Evolutionary conservation across 1,140 invertebrate genomes (phyloP).

Genomic region (Drosophila athabasca): DNA sequence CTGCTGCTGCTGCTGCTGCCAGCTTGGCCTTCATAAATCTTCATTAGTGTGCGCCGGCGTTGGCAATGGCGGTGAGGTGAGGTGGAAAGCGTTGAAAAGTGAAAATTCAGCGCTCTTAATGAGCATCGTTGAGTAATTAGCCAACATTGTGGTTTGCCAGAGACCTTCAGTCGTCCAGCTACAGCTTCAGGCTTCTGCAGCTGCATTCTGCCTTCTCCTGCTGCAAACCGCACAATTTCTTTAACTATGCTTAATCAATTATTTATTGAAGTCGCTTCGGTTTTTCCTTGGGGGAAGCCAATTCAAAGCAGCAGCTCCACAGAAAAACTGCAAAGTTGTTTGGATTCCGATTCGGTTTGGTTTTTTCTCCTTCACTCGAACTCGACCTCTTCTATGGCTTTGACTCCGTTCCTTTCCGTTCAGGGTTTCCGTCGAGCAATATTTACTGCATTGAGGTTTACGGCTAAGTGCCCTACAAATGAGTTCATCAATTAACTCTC

Average conservation of each 20-base stretch:
- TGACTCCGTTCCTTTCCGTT: too few relatives aligned
- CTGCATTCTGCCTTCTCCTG: conserved; percentile 4
- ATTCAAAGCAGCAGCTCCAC: conserved; percentile 26
- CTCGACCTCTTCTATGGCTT: conserved; percentile 17
- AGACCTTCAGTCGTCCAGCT: conserved; percentile 24
- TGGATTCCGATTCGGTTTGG: conserved; percentile 43
- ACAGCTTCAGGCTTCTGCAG: background rate
- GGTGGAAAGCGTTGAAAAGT: conserved; percentile 77
- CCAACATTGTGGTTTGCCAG: conserved; percentile 71
- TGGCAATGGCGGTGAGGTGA: conserved; percentile 33
- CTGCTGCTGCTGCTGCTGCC: too few relatives aligned
- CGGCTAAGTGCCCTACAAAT: conserved; percentile 53
- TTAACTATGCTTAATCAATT: conserved; percentile 72
- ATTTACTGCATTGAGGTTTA: conserved; percentile 38
- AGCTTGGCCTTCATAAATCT: conserved; percentile 72
- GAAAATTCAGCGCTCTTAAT: conserved; percentile 79
- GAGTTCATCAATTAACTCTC: conserved; percentile 61
- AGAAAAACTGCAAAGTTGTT: conserved; percentile 48
- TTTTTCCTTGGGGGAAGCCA: conserved; percentile 40
- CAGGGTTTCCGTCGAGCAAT: conserved; percentile 1
- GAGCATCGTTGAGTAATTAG: conserved; percentile 79
- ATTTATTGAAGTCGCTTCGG: conserved; percentile 66
- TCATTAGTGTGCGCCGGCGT: conserved; percentile 48
- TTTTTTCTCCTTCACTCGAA: conserved; percentile 11
- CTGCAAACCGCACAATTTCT: conserved; percentile 38